Base-by-base conservation (phyloP, 2,113 vertebrate genomes). In the Monopterus albus region DNA sequence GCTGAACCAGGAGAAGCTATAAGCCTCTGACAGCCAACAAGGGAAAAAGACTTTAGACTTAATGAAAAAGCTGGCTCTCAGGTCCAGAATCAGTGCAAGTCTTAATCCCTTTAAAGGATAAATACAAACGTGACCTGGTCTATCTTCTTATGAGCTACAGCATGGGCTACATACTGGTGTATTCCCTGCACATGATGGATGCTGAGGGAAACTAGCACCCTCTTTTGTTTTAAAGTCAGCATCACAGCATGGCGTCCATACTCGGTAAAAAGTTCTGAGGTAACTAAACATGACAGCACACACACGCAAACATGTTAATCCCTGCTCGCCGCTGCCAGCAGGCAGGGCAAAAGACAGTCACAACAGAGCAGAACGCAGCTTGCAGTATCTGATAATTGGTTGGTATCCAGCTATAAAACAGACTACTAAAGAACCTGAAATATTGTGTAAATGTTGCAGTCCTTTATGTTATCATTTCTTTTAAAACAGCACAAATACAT, bases 381-480 rank as follows among this genome's bases (percentile, higher is more conserved):
- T 40, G 50, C 56, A 31, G 45, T 70, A 13, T 82, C 72, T 72
- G 66, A 43, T 33, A 36, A 52, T 66, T 40, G 31, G 62, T 79
- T 65, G 60, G 53, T 29, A 60, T 77, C 50, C 55, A 84, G 71
- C 73, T 57, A 43, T 33, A 57, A 67, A 75, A 59, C 51, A 77
- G 82, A 81, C 52, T 2, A 84, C 58, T 45, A 49, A 73, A 66
- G 60, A 81, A 89, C 91, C 91, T 92, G 92, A 92, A 92, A 86
- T 66, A 74, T 68, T 82, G 84, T 80, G 78, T 87, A 82, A 87
- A 75, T 75, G 69, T 75, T 92, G 92, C 92, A 92, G 92, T 93
- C 91, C 92, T 92, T 92, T 70, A 74, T 92, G 88, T 91, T 90
- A 83, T 84, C 70, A 85, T 82, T 87, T n/a, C n/a, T n/a, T 85